phyloP scores from a whole-genome alignment of 2,797 vertebrate species.

The Acipenser oxyrinchus region DNA sequence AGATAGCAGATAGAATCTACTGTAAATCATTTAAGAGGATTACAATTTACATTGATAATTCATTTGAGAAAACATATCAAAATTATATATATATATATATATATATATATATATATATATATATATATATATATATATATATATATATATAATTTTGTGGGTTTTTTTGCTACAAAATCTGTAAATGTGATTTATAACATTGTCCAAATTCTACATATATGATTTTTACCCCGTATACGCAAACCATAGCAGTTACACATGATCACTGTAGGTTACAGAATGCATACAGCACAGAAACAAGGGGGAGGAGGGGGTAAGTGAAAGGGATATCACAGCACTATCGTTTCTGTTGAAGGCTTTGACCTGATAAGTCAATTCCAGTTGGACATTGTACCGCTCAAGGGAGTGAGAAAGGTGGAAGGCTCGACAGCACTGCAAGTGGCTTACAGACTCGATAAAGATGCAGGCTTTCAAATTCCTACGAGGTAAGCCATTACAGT shows the following conservation, averaged over 20 bases:
- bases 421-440: conserved; percentile 67
- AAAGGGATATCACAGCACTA: neutral
- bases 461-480: conserved; percentile 74
- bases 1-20: no score
- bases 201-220: no score
- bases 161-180: neutral
- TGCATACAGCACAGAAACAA: conserved; percentile 3
- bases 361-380: conserved; percentile 74
- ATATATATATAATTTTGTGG: neutral
- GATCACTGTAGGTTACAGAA: no score
- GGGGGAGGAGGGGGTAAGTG: neutral
- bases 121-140: neutral
- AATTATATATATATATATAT: neutral
- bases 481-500: conserved; percentile 52
- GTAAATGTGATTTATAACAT: neutral
- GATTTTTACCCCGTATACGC: no score
- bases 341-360: conserved; percentile 47
- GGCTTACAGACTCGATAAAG: conserved; percentile 67
- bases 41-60: no score
- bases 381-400: conserved; percentile 61
- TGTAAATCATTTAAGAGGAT: no score
- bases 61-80: neutral
- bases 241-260: no score
- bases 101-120: neutral
- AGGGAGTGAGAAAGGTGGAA: conserved; percentile 67